These are phyloP conservation scores for Crenuchus spilurus DNA, from an alignment of 2,797 vertebrate genomes.

Conservation along the genomic window DNA sequence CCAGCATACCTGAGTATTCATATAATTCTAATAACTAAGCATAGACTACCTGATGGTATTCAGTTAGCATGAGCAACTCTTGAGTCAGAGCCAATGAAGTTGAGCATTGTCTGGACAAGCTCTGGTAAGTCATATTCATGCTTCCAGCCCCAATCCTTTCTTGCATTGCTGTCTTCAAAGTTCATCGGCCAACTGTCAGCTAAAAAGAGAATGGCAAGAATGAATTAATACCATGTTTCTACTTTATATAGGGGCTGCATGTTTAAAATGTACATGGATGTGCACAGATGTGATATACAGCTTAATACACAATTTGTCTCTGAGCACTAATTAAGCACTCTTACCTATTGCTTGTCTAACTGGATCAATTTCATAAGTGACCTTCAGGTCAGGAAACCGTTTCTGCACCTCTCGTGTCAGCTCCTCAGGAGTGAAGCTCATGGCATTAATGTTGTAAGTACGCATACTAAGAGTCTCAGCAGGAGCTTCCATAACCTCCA, in stretches of 20 bases:
- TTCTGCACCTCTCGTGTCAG: constrained; percentile 86
- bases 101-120: constrained; percentile 89
- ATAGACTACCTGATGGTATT: constrained; percentile 50
- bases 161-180: constrained; percentile 89
- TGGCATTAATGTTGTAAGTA: constrained; percentile 92
- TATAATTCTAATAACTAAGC: not conserved
- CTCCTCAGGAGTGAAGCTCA: constrained; percentile 92
- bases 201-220: constrained; percentile 54
- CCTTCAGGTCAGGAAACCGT: constrained; percentile 85
- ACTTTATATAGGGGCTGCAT: not conserved
- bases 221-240: not conserved
- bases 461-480: constrained; percentile 84
- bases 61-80: constrained; percentile 82
- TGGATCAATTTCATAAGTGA: constrained; percentile 84
- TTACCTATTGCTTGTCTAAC: constrained; percentile 90
- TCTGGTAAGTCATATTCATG: constrained; percentile 91
- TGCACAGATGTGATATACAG: not conserved
- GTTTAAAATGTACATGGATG: not conserved
- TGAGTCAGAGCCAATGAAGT: constrained; percentile 72
- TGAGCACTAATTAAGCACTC: constrained; percentile 52
- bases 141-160: constrained; percentile 94
- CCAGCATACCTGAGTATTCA: constrained; percentile 1
- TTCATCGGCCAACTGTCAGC: constrained; percentile 97
- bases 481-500: constrained; percentile 90
- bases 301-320: not conserved